phyloP scores from a whole-genome alignment of 2,113 vertebrate species.

The Alligator sinensis region DNA sequence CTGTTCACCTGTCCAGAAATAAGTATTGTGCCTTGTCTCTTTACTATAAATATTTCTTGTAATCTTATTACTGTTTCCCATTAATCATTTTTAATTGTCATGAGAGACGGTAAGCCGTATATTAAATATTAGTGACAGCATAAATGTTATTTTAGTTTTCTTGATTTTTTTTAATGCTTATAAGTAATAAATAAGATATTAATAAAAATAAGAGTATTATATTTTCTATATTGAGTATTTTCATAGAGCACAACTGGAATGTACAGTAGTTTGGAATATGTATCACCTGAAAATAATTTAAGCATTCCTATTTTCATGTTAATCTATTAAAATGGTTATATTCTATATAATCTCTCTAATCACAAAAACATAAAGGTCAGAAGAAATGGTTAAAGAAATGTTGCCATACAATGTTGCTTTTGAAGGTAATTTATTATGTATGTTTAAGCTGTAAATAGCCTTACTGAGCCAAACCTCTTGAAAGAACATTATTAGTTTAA shows the following conservation, averaged over 20 bases:
- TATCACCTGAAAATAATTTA: conserved; percentile 1
- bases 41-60: background rate
- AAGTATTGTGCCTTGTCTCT: background rate
- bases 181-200: background rate
- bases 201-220: conserved; percentile 31
- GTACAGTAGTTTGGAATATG: background rate
- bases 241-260: conserved; percentile 19
- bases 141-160: background rate
- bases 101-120: conserved; percentile 6
- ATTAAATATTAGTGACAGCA: background rate
- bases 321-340: conserved; percentile 32
- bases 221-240: conserved; percentile 59
- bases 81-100: conserved; percentile 13
- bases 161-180: background rate
- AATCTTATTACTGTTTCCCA: background rate
- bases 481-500: conserved; percentile 57
- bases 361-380: conserved; percentile 7
- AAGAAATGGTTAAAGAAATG: conserved; percentile 36
- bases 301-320: conserved; percentile 16
- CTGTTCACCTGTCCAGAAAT: background rate
- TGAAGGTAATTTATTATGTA: conserved; percentile 60
- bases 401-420: conserved; percentile 43
- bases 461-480: conserved; percentile 40
- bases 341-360: conserved; percentile 63
- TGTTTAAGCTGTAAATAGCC: conserved; percentile 57